Evolutionary conservation across 1,140 invertebrate genomes (phyloP).

Genomic region (Cotesia glomerata): DNA sequence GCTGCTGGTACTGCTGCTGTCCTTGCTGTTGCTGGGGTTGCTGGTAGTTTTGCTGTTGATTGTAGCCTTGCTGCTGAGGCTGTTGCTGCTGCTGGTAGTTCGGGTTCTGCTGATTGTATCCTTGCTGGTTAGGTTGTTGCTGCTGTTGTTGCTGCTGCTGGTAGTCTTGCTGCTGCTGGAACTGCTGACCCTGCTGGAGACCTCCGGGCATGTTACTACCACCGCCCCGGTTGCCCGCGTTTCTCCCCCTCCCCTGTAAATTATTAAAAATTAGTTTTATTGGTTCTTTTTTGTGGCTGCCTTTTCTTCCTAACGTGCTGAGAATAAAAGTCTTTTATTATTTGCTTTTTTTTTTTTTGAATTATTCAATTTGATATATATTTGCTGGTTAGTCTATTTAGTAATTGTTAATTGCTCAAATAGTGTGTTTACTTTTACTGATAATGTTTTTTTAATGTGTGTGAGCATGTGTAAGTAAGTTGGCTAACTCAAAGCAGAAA

Average conservation of each 20-base stretch:
- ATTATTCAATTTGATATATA: not conserved
- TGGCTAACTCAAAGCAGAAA: not conserved
- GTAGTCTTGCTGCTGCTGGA: constrained; percentile 51
- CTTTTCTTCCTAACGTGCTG: constrained; percentile 11
- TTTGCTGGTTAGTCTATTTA: not conserved
- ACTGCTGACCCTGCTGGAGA: constrained; percentile 54
- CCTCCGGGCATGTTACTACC: constrained; percentile 67
- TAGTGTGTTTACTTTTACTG: not conserved
- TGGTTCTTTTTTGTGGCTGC: not conserved
- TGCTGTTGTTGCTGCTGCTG: constrained; percentile 48
- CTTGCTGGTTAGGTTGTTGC: constrained; percentile 46
- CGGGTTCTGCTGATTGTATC: constrained; percentile 51
- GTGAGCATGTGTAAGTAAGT: not conserved
- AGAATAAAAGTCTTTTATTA: not conserved
- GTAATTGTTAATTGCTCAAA: not conserved
- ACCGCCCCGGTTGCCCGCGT: constrained; percentile 64
- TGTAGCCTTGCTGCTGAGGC: constrained; percentile 33
- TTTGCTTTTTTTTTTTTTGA: too few relatives aligned
- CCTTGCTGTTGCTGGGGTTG: constrained; percentile 43
- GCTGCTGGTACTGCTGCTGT: constrained; percentile 49
- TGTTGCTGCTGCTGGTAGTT: constrained; percentile 46
- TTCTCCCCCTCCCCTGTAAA: constrained; percentile 68
- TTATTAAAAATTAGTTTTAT: not conserved
- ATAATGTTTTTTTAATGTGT: not conserved
- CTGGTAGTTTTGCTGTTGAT: constrained; percentile 58